These are phyloP conservation scores for Cosmia trapezina DNA, from an alignment of 2,888 invertebrate species.

Conservation along the genomic window DNA sequence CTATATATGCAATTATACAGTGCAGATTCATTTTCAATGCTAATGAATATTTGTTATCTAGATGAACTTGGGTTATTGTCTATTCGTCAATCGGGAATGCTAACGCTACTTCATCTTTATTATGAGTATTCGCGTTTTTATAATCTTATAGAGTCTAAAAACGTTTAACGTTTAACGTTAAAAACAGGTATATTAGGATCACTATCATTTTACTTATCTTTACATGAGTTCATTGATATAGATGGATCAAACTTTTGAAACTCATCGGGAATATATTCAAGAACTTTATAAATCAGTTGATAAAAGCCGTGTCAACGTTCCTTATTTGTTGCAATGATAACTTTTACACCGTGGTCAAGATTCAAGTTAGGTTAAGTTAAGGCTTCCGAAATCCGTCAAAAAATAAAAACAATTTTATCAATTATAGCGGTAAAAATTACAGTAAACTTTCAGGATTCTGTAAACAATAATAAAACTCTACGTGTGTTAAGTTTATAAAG, in stretches of 20 bases:
- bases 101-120: conserved; percentile 18
- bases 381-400: too few species aligned
- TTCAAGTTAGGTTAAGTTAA: too few species aligned
- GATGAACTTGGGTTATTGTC: conserved; percentile 65
- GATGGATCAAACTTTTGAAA: background rate
- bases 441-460: background rate
- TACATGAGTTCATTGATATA: background rate
- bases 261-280: background rate
- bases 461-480: background rate
- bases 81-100: conserved; percentile 50
- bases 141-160: background rate
- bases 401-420: too few species aligned
- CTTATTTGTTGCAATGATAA: background rate
- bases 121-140: background rate
- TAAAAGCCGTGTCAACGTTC: conserved; percentile 1
- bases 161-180: conserved; percentile 5
- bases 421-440: too few species aligned
- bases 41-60: conserved; percentile 66
- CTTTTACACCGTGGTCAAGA: too few species aligned
- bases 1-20: conserved; percentile 46
- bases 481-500: background rate
- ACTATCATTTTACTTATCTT: background rate
- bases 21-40: conserved; percentile 62
- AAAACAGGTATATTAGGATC: background rate
- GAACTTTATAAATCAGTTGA: background rate